Evolutionary conservation across 2,797 vertebrate species (phyloP), one percentile per base, ranked within the genome.

Genomic region (Buphagus erythrorhynchus): DNA sequence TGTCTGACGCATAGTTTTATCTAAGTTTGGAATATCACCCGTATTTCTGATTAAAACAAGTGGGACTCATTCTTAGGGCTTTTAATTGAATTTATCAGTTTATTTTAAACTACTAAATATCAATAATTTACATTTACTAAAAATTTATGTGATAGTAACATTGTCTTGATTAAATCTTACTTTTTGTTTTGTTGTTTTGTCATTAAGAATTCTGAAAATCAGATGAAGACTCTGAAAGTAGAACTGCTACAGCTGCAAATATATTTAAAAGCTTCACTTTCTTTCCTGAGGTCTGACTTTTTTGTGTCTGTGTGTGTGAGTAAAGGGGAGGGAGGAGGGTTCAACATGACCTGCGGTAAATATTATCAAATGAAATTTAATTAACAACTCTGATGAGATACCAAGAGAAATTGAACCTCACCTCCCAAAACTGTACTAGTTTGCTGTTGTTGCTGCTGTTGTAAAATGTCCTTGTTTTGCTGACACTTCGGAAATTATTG

Each of bases 331-430:
- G 20, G 31, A 0, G 2, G n/a, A 84, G 22, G 17, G 51, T 77
- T 88, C 68, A 86, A 48, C 62, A 81, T 65, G 74, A 92, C 84
- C 62, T 89, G 63, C 2, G 1, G 67, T 92, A 85, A 95, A 82
- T 90, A 58, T 68, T 91, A 83, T 91, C 58, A 82, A 86, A 48
- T 15, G 4, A 89, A 86, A 83, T 59, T 75, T 94, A 86, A 88
- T 91, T 88, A 94, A 77, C 19, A 1, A 25, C 35, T 88, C 43
- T 84, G 66, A 73, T 63, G 74, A 81, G 45, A 86, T 91, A 75
- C 26, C 18, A 68, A 78, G 62, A 78, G 85, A 88, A 73, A 85
- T 72, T 84, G 83, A 86, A 54, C 24, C 13, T 97, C 33, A 76
- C 42, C 36, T 94, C 73, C 26, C 59, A 52, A 84, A 95, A 92